phyloP scores from a whole-genome alignment of 2,113 vertebrate genomes.

The Plestiodon gilberti region DNA sequence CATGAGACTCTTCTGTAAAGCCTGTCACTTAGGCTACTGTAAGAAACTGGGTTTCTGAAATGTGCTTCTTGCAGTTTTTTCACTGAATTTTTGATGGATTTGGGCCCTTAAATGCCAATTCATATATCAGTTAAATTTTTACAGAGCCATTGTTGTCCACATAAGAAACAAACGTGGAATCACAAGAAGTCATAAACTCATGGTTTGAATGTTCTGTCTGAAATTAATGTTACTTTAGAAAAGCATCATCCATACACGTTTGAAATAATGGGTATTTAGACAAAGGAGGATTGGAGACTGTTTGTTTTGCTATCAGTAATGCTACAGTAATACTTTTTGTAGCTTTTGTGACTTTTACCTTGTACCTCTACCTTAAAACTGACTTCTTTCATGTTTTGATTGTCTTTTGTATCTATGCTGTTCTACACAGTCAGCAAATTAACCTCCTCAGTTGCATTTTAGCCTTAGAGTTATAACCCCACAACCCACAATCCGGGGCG shows the following conservation, averaged over 20 bases:
- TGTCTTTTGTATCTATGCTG: background rate
- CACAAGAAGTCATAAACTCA: background rate
- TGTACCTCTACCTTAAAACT: too few relatives aligned
- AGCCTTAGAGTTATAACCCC: background rate
- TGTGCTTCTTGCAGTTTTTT: background rate
- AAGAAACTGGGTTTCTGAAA: background rate
- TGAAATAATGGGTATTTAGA: too few relatives aligned
- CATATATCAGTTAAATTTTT: background rate
- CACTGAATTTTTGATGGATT: too few relatives aligned
- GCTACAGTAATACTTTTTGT: background rate
- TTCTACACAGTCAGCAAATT: background rate
- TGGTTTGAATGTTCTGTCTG: background rate
- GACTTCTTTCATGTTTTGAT: too few relatives aligned
- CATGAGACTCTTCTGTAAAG: background rate
- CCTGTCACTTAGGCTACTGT: background rate
- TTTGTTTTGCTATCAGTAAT: background rate
- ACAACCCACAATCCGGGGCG: too few relatives aligned
- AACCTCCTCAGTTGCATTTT: background rate
- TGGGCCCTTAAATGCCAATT: too few relatives aligned
- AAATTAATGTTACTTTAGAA: background rate
- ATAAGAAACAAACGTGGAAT: background rate
- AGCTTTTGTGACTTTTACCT: background rate
- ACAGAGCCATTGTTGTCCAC: background rate
- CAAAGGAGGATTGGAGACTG: too few relatives aligned
- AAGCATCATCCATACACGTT: too few relatives aligned